Percentiles rank a stretch among this genome's conserved stretches.
Conservation (phyloP, 2,113 vertebrate species). For the Tragelaphus imberbis region DNA sequence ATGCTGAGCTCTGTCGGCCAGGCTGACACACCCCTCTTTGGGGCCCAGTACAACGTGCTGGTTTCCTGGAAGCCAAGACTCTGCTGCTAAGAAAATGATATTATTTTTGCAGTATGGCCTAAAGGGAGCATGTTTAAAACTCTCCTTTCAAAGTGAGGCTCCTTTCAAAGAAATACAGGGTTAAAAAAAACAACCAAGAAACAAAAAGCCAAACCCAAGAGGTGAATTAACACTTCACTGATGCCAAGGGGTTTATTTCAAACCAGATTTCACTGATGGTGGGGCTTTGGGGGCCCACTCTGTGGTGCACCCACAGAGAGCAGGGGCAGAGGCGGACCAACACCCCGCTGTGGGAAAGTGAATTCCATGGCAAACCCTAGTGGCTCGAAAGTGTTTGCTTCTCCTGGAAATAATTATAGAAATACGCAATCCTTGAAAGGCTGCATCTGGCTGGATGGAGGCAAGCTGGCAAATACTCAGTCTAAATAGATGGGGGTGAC, state of each 20-base stretch:
- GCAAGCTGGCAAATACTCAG: slow-evolving; percentile 16
- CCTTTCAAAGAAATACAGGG: neutral
- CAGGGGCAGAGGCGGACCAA: neutral
- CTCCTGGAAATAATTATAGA: slow-evolving; percentile 61
- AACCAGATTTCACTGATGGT: neutral
- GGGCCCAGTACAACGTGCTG: neutral
- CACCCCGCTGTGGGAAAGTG: slow-evolving; percentile 6
- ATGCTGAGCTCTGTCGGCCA: neutral
- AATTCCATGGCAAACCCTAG: slow-evolving; percentile 36
- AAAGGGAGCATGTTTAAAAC: neutral
- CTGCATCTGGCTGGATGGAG: slow-evolving; percentile 47
- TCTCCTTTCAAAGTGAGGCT: neutral
- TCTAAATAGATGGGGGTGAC: neutral
- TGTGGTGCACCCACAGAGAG: neutral
- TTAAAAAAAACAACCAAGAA: neutral
- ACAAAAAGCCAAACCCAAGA: neutral
- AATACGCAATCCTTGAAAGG: slow-evolving; percentile 20
- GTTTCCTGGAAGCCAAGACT: slow-evolving; percentile 46
- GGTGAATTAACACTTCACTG: neutral
- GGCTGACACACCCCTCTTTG: neutral
- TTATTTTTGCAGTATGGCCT: slow-evolving; percentile 18
- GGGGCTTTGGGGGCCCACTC: neutral
- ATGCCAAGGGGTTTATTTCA: neutral
- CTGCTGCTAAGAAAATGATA: slow-evolving; percentile 32
- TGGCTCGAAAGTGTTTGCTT: slow-evolving; percentile 29